Base-by-base conservation (phyloP, 1,140 invertebrate species). In the Nixonia krombeini region DNA sequence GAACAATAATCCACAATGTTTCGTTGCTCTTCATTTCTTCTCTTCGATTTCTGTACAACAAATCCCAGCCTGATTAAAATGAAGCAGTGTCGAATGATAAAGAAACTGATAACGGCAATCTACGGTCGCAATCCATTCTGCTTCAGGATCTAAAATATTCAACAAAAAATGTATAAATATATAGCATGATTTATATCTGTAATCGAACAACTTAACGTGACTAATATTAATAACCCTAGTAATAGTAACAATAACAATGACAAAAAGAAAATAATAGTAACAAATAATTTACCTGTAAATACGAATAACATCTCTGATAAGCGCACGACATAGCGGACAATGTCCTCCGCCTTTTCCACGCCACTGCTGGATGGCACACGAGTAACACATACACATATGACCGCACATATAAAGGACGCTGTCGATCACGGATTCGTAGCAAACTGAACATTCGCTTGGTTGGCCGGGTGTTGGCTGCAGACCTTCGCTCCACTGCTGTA, bases 301-400 rank as follows among this genome's bases (percentile, higher is more conserved):
- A 69, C 95, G 91, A 62, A 99, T 98, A 51, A 99, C 95, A 80
- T 99, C 97, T 71, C 91, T 90, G 63, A 99, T 98, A 10, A 91
- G 88, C 3, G 96, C 94, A 33, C 96, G 86, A 79, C 97, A 99
- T 12, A 99, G 91, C 0, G 97, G 97, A 84, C 97, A 99, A 68
- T 96, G 92, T 1, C 93, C 94, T 28, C 93, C 94, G 0, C 94
- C 93, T 72, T 93, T 94, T 12, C 93, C 92, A 29, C 92, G 87
- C 93, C 95, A 96, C 75, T 97, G 94, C 69, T 96, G 92, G 9
- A 94, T 88, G 1, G 96, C 96, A 85, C 96, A 98, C n/a, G 94
- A 88, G 76, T 95, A 98, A 80, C 97, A 99, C 96, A 98, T 97
- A 77, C 97, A 99, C 94, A 99, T 97, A 86, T 99, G 96, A 28